Evolutionary conservation across 2,888 invertebrate genomes (phyloP), one percentile per base, ranked within the genome.

Genomic region (Ennomos erosarius): DNA sequence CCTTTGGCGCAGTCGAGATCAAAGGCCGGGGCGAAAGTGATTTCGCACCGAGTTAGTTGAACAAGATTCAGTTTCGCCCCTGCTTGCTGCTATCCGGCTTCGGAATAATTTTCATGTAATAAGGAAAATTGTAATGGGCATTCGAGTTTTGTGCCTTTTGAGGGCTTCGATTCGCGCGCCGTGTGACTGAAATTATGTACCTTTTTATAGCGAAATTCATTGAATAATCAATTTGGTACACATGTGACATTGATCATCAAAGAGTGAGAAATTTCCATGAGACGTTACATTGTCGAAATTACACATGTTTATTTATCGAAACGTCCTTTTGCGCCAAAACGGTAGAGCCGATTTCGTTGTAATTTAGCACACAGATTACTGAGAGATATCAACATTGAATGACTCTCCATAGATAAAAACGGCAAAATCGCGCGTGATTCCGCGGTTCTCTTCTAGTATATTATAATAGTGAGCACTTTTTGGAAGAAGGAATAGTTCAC

Each of bases 11-110:
- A 82, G 77, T 78, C 83, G 83, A 91, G 89, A 91, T 92, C 92
- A 92, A 92, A 92, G 92, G 88, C 79, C 84, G 81, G 77, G 81
- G 81, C 82, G 87, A 88, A 90, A 92, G 90, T 92, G 92, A 92
- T 92, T 92, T 91, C 91, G 90, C 92, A 90, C 91, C 82, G 90
- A 90, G 88, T 91, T 90, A 89, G 90, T 88, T 87, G 85, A 89
- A 88, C 89, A 87, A 87, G 89, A 91, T 91, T 89, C 89, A 84
- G 87, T 88, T 84, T 86, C 85, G 80, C 79, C 83, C 82, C 79
- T 62, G 67, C 65, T 62, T 61, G 76, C 79, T 78, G 75, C 79
- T 80, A 79, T 82, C 79, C 71, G 81, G 85, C 87, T 86, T 81
- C 85, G 87, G 90, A 84, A 90, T 91, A 90, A 90, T 89, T 90